phyloP scores from a whole-genome alignment of 2,888 invertebrate genomes.

The Lymantria monacha region DNA sequence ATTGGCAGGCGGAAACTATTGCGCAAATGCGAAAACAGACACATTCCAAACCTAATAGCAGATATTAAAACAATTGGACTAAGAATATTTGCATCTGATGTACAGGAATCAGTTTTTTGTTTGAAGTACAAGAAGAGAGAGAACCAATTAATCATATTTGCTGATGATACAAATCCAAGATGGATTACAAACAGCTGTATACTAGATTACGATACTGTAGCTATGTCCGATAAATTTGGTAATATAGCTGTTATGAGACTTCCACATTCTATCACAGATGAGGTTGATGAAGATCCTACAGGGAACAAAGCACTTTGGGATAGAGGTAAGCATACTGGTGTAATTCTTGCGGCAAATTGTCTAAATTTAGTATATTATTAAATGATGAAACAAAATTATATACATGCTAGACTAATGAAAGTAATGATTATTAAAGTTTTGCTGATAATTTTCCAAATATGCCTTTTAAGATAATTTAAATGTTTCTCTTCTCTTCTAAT shows the following conservation, averaged over 20 bases:
- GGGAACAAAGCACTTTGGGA: slow-evolving; percentile 99
- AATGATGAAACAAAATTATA: slow-evolving; percentile 70
- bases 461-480: neutral
- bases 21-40: slow-evolving; percentile 98
- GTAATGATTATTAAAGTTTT: slow-evolving; percentile 62
- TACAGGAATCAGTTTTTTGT: slow-evolving; percentile 98
- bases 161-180: slow-evolving; percentile 97
- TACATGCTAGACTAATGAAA: slow-evolving; percentile 83
- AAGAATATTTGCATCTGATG: slow-evolving; percentile 96
- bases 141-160: slow-evolving; percentile 98
- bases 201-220: slow-evolving; percentile 97
- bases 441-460: slow-evolving; percentile 38
- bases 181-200: slow-evolving; percentile 97
- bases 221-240: slow-evolving; percentile 98
- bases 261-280: slow-evolving; percentile 96
- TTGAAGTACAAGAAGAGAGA: slow-evolving; percentile 96
- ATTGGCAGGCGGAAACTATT: slow-evolving; percentile 95
- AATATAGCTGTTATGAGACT: slow-evolving; percentile 95
- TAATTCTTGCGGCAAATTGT: neutral
- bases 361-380: neutral
- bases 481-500: neutral
- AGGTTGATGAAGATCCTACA: slow-evolving; percentile 99
- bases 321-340: slow-evolving; percentile 73
- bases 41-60: slow-evolving; percentile 97
- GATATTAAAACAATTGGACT: slow-evolving; percentile 97